These are phyloP conservation scores for Halisarca cf. caerulea DNA, from an alignment of 37 sponge, comb jelly and placozoan genomes.

Conservation along the genomic window DNA sequence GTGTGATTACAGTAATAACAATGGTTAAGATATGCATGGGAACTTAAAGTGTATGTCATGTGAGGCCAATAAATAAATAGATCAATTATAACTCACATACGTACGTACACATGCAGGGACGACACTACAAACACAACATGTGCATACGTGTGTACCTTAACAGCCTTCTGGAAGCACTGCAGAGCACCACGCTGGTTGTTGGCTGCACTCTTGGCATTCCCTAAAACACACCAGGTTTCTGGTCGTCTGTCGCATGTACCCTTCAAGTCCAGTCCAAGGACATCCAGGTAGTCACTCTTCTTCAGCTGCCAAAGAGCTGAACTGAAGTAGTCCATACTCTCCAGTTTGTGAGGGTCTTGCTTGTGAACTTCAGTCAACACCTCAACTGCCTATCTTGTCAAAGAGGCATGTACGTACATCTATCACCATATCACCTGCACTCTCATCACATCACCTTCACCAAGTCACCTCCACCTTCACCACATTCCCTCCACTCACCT, in stretches of 20 bases:
- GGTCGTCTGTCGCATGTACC: conserved; percentile 53
- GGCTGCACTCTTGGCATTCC: conserved; percentile 75
- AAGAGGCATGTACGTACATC: too few relatives aligned
- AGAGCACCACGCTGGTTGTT: conserved; percentile 88
- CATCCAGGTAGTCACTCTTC: conserved; percentile 66
- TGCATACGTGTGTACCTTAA: conserved; percentile 43
- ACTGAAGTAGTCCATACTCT: conserved; percentile 87
- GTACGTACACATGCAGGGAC: too few relatives aligned
- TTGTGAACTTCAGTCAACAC: conserved; percentile 46
- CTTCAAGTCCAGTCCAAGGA: conserved; percentile 66
- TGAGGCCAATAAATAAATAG: too few relatives aligned
- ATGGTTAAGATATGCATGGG: too few relatives aligned
- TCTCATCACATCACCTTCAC: too few relatives aligned
- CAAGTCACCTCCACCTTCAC: too few relatives aligned
- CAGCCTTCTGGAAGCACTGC: conserved; percentile 79
- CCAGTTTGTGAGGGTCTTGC: conserved; percentile 70
- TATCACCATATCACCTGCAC: too few relatives aligned
- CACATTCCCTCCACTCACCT: conserved; percentile 54
- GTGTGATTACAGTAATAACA: too few relatives aligned
- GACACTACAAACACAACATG: too few relatives aligned
- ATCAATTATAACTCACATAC: too few relatives aligned
- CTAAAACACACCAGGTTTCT: conserved; percentile 80
- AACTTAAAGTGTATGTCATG: too few relatives aligned
- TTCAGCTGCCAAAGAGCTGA: conserved; percentile 91
- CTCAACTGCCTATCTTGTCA: conserved; percentile 64